Evolutionary conservation across 2,888 invertebrate species (phyloP).

Genomic region (Micoletzkya japonica): DNA sequence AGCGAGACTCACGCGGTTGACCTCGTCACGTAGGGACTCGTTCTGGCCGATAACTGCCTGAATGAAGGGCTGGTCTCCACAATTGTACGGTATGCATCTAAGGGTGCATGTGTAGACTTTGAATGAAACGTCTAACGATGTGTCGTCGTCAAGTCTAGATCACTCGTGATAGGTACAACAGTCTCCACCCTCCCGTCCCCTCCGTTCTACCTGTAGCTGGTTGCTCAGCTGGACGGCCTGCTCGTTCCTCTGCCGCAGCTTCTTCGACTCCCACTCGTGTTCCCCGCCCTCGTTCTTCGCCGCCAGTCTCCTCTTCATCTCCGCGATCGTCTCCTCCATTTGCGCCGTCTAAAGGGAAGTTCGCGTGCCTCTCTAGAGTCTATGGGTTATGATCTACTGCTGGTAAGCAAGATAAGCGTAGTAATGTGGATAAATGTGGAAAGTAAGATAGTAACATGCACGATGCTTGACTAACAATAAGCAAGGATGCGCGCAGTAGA

Average conservation of each 20-base stretch:
- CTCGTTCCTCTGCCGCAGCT: conserved; percentile 56
- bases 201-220: conserved; percentile 49
- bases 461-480: too few relatives aligned
- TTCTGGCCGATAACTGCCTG: conserved; percentile 55
- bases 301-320: conserved; percentile 52
- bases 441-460: too few relatives aligned
- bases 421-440: neutral
- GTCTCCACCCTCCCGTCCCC: too few relatives aligned
- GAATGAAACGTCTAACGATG: too few relatives aligned
- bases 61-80: conserved; percentile 23
- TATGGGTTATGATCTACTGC: neutral
- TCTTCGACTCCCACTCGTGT: conserved; percentile 56
- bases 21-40: conserved; percentile 52
- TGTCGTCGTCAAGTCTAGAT: too few relatives aligned
- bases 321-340: conserved; percentile 59
- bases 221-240: conserved; percentile 57
- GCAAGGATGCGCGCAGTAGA: neutral
- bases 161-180: too few relatives aligned
- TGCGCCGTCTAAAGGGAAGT: conserved; percentile 47
- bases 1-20: conserved; percentile 47
- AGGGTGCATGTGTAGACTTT: too few relatives aligned
- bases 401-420: neutral
- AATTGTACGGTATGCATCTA: neutral
- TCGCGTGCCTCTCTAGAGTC: neutral
- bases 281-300: conserved; percentile 46